A percentile compares a stretch with the other conserved stretches of the same genome.
Conservation (phyloP, 2,113 vertebrate genomes). For the Myiozetetes cayanensis region DNA sequence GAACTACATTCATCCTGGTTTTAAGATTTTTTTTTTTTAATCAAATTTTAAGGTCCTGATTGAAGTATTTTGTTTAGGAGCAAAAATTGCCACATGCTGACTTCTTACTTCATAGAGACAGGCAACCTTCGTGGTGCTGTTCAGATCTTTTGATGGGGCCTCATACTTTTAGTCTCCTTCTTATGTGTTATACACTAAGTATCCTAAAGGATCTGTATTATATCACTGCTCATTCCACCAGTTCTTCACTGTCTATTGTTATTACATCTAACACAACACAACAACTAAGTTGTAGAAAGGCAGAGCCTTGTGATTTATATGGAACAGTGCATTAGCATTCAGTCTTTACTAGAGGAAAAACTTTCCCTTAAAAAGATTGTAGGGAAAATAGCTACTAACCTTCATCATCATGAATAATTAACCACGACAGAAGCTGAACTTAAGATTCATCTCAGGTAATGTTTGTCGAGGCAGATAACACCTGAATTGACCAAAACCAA, state of each 20-base stretch:
- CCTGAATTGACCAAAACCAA: not conserved
- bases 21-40: not conserved
- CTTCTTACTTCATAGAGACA: not conserved
- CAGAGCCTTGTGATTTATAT: not conserved
- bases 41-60: not conserved
- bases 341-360: not conserved
- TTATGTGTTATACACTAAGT: not conserved
- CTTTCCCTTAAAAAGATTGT: not conserved
- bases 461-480: not conserved
- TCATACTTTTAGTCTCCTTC: not conserved
- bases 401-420: slow-evolving; percentile 13
- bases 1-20: not conserved
- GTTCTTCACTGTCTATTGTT: not conserved
- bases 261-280: not conserved
- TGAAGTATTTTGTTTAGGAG: not conserved
- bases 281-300: not conserved
- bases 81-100: not conserved
- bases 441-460: not conserved
- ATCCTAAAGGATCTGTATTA: not conserved
- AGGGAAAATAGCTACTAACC: not conserved
- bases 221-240: not conserved
- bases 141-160: not conserved
- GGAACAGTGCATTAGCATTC: not conserved
- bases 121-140: not conserved
- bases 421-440: not conserved